Conservation (phyloP, 2,113 vertebrate species). For the Rhizomys pruinosus region DNA sequence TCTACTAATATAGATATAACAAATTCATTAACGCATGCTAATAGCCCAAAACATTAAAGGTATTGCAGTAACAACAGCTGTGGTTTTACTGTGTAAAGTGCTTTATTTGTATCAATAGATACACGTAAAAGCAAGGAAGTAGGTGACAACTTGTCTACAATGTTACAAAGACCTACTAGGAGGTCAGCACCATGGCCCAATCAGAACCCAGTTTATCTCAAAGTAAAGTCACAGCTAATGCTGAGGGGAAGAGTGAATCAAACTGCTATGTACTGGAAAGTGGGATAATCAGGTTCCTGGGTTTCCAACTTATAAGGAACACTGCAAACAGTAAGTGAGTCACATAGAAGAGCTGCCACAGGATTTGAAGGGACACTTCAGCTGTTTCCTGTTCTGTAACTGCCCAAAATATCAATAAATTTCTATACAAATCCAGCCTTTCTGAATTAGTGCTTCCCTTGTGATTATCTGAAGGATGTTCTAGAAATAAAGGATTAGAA, state of each 20-base stretch:
- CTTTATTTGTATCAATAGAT: not conserved
- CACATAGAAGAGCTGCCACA: not conserved
- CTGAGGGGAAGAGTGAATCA: not conserved
- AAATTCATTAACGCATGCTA: not conserved
- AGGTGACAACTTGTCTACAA: constrained; percentile 32
- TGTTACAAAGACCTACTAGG: constrained; percentile 18
- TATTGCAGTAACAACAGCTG: not conserved
- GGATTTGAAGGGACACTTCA: not conserved
- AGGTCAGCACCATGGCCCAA: not conserved
- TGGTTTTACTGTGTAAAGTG: constrained; percentile 33
- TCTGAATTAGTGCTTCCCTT: not conserved
- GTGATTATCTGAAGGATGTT: not conserved
- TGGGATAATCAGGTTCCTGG: not conserved
- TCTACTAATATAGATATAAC: not conserved
- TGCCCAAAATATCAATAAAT: not conserved
- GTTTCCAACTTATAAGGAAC: constrained; percentile 1
- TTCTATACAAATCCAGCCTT: not conserved
- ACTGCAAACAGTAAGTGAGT: not conserved
- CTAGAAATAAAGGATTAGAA: not conserved
- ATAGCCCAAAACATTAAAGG: constrained; percentile 30
- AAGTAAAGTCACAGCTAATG: not conserved
- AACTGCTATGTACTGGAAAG: constrained; percentile 15
- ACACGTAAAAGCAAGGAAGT: constrained; percentile 39
- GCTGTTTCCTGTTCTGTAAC: not conserved
- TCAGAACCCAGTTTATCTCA: constrained; percentile 1